Conservation (phyloP, 2,888 invertebrate species). For the Gerris lacustris region DNA sequence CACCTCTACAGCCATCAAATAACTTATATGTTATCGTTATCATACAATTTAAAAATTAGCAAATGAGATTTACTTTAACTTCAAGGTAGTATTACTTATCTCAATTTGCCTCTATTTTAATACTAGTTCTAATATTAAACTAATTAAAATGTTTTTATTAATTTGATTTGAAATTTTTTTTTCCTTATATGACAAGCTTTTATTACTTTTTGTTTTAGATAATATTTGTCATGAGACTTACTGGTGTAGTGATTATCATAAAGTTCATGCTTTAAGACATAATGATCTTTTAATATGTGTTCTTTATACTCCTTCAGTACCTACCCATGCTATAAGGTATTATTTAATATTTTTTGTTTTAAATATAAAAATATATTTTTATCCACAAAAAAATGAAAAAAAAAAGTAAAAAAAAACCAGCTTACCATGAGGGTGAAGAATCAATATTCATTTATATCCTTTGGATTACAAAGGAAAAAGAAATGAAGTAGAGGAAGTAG, state of each 20-base stretch:
- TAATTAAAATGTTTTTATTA: not conserved
- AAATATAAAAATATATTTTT: not conserved
- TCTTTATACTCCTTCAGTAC: slow-evolving; percentile 58
- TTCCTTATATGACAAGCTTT: not conserved
- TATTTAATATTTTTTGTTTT: slow-evolving; percentile 2
- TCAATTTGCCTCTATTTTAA: too few relatives aligned
- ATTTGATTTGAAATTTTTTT: not conserved
- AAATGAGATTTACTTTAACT: too few relatives aligned
- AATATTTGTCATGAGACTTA: slow-evolving; percentile 48
- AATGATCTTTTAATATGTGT: slow-evolving; percentile 57
- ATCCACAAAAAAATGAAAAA: too few relatives aligned
- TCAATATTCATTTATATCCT: too few relatives aligned
- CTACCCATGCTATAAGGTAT: slow-evolving; percentile 62
- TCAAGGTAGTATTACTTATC: too few relatives aligned
- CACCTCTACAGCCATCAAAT: too few relatives aligned
- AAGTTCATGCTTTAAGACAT: slow-evolving; percentile 61
- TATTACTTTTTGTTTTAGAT: not conserved
- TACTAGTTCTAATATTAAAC: not conserved
- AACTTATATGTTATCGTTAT: too few relatives aligned
- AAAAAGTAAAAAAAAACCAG: too few relatives aligned
- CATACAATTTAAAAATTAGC: too few relatives aligned
- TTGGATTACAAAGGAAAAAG: too few relatives aligned
- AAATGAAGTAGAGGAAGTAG: too few relatives aligned
- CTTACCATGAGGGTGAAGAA: too few relatives aligned
- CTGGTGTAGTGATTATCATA: slow-evolving; percentile 76